Base-by-base conservation (phyloP, 2,113 vertebrate genomes). In the Calypte anna region DNA sequence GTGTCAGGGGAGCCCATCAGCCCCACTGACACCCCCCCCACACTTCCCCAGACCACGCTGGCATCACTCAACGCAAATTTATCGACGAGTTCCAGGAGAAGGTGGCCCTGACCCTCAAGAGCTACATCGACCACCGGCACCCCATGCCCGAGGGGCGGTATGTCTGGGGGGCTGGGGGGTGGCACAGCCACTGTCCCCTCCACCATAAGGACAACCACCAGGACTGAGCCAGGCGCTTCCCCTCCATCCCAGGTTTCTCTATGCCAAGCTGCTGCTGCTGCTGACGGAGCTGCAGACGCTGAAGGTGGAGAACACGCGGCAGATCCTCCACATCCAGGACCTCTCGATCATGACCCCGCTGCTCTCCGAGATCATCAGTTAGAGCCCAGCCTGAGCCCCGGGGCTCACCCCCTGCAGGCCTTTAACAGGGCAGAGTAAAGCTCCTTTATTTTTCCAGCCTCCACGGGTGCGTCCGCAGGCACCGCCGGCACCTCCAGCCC, bases 351-450 rank as follows among this genome's bases (percentile, higher is more conserved):
- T 97, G 97, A 97, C 94, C 2, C 98, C 98, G 0, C 95, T 98
- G 80, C 96, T 98, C 58, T 96, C 97, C 12, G 98, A 98, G 77
- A 97, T 98, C 73, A 96, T 96, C 91, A 97, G 98, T 95, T 98
- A 94, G 96, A 72, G 5, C 33, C 30, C 1, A 0, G 5, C 1
- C 15, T 10, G 4, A 11, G 36, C 50, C 7, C 50, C 7, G 0
- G 17, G 24, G 24, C 51, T 25, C 46, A 40, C 11, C 40, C 40
- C 40, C 40, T 11, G 40, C 40, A 40, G 40, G 40, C 40, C 40
- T 40, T 48, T 19, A 9, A 14, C 23, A 14, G 31, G 53, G 68
- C 68, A 83, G 57, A 95, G 69, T 96, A 96, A 96, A 96, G 88
- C 93, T 95, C 86, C 79, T 96, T 93, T 93, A 92, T 95, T 95